Evolutionary conservation across 2,888 invertebrate species (phyloP).

Genomic region (Cryptocheilus praepositus): DNA sequence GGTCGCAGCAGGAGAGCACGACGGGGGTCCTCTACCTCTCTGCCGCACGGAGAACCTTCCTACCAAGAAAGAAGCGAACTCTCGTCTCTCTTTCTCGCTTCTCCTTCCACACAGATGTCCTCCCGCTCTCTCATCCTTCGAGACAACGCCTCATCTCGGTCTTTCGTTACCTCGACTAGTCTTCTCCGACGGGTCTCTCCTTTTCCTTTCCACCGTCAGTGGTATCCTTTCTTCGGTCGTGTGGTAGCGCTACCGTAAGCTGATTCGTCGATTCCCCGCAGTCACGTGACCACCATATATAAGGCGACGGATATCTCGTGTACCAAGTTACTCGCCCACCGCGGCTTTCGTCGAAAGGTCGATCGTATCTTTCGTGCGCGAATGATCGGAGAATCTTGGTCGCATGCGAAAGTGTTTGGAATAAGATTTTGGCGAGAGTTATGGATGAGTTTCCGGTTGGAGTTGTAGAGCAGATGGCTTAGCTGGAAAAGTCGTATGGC

Average conservation of each 20-base stretch:
- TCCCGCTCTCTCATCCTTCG: slow-evolving; percentile 8
- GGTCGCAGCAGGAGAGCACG: slow-evolving; percentile 74
- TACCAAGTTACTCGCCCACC: slow-evolving; percentile 31
- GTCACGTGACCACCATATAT: slow-evolving; percentile 51
- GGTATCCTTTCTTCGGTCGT: slow-evolving; percentile 10
- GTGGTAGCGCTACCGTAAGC: slow-evolving; percentile 35
- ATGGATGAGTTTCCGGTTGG: too few relatives aligned
- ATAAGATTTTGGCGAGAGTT: too few relatives aligned
- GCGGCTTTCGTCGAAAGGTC: slow-evolving; percentile 26
- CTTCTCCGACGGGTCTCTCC: slow-evolving; percentile 11
- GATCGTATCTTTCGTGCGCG: too few relatives aligned
- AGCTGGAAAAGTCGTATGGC: too few relatives aligned
- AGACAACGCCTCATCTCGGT: not conserved
- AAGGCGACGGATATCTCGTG: slow-evolving; percentile 31
- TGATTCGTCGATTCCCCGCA: slow-evolving; percentile 39
- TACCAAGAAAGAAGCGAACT: slow-evolving; percentile 65
- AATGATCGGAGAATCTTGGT: too few relatives aligned
- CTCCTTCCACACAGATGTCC: slow-evolving; percentile 15
- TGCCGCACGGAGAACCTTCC: slow-evolving; percentile 47
- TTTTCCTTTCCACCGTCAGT: slow-evolving; percentile 11
- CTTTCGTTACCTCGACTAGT: not conserved
- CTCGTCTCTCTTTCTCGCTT: slow-evolving; percentile 31
- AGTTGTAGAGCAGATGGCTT: too few relatives aligned
- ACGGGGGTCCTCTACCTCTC: slow-evolving; percentile 68
- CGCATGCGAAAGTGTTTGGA: too few relatives aligned